Conservation (phyloP, 2,888 invertebrate species). For the Bombylius major region DNA sequence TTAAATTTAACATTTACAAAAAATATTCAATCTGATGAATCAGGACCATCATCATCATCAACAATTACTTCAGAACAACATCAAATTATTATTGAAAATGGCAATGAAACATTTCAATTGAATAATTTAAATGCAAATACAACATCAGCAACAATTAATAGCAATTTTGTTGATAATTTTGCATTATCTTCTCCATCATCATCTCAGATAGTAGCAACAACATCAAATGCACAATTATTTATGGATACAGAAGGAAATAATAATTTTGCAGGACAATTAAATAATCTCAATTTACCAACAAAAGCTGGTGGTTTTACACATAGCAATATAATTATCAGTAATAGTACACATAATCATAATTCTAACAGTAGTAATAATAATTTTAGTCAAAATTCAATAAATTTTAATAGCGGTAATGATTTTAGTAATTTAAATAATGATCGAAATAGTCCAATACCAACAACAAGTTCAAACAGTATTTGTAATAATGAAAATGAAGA, state of each 20-base stretch:
- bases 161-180: conserved; percentile 13
- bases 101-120: conserved; percentile 12
- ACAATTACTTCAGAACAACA: neutral
- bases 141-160: conserved; percentile 9
- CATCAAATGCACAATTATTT: too few species aligned
- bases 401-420: neutral
- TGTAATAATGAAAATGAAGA: conserved; percentile 9
- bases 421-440: too few species aligned
- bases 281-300: neutral
- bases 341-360: too few species aligned
- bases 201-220: neutral
- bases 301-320: neutral
- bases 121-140: conserved; percentile 14
- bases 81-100: conserved; percentile 4
- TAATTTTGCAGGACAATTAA: neutral
- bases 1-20: conserved; percentile 14
- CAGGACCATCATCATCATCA: neutral
- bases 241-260: neutral
- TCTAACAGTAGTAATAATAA: too few species aligned
- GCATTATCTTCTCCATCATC: neutral
- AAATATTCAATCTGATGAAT: conserved; percentile 15
- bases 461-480: conserved; percentile 4
- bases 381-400: too few species aligned
- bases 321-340: too few species aligned
- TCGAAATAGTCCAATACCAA: too few species aligned